A percentile compares a stretch with the other conserved stretches of the same genome.
These are phyloP conservation scores for Odocoileus virginianus DNA, from an alignment of 2,113 vertebrate species.

Conservation along the genomic window DNA sequence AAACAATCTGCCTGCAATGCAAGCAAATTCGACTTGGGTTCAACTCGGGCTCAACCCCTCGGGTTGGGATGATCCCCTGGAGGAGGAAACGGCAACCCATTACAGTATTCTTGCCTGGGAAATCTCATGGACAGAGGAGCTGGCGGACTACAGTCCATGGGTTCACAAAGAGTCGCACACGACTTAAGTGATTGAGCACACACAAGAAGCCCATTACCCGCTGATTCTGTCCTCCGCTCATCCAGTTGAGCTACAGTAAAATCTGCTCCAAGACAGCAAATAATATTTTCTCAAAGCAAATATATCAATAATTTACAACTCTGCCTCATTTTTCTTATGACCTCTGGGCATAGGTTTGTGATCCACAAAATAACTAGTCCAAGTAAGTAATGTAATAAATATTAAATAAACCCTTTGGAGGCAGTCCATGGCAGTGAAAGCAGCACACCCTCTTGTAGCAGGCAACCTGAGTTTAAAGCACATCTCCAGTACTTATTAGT, in stretches of 20 bases:
- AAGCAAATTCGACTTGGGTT: not conserved
- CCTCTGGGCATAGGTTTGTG: not conserved
- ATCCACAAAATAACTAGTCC: not conserved
- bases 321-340: not conserved
- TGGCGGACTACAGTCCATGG: not conserved
- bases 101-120: not conserved
- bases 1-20: not conserved
- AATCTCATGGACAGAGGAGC: not conserved
- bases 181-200: not conserved
- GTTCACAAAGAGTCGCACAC: not conserved
- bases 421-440: not conserved
- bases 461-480: not conserved
- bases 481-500: not conserved
- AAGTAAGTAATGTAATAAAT: conserved; percentile 16
- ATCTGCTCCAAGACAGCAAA: not conserved
- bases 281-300: not conserved
- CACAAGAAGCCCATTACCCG: not conserved
- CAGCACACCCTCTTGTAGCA: not conserved
- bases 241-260: not conserved
- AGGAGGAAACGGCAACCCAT: not conserved
- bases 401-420: not conserved
- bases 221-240: not conserved
- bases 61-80: not conserved
- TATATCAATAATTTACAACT: conserved; percentile 21
- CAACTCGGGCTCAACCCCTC: not conserved